Percentiles rank a stretch among this genome's conserved stretches.
phyloP scores from a whole-genome alignment of 2,888 invertebrate genomes.

The Nephrotoma appendiculata region DNA sequence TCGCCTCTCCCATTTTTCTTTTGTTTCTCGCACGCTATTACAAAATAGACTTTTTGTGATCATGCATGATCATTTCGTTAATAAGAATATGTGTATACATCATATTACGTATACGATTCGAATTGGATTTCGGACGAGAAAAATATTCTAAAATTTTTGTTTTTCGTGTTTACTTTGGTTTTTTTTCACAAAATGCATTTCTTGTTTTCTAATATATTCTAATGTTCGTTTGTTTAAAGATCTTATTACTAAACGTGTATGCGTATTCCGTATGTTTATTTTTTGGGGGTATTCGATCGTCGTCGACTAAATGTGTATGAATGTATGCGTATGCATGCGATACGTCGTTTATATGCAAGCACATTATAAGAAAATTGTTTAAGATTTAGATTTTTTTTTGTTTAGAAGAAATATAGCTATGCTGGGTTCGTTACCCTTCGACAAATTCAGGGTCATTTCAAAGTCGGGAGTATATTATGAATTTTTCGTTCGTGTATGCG shows the following conservation, averaged over 20 bases:
- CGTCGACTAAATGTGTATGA: not conserved
- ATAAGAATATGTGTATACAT: no score
- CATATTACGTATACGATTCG: not conserved
- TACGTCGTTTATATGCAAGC: not conserved
- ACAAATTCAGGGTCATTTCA: slow-evolving; percentile 4
- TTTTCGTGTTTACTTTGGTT: no score
- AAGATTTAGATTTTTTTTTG: not conserved
- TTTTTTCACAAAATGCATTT: not conserved
- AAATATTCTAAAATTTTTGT: not conserved
- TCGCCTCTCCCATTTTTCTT: not conserved
- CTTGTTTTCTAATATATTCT: not conserved
- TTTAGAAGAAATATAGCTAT: not conserved
- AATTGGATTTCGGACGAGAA: not conserved
- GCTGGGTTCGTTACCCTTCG: not conserved
- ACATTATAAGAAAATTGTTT: not conserved
- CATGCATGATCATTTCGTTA: not conserved
- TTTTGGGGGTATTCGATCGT: not conserved
- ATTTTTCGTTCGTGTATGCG: not conserved
- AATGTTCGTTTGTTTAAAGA: not conserved
- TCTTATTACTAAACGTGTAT: not conserved
- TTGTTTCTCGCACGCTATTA: not conserved
- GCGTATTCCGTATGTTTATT: not conserved
- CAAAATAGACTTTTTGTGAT: not conserved
- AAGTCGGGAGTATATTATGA: not conserved
- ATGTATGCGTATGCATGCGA: not conserved